Conservation (phyloP, 2,797 vertebrate genomes). For the Esox lucius region DNA sequence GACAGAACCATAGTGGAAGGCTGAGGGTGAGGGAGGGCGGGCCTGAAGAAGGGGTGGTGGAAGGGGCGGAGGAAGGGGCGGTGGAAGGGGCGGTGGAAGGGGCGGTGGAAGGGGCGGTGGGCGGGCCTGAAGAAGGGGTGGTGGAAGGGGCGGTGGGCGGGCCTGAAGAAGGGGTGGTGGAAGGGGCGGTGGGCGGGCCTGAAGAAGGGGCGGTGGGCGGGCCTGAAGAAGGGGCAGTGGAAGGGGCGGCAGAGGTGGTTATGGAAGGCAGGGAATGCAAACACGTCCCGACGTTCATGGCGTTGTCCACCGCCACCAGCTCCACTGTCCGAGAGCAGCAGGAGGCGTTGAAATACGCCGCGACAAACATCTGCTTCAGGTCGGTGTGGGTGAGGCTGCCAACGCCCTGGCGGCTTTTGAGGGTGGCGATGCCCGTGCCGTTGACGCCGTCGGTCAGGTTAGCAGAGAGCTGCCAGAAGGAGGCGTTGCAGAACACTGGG, state of each 20-base stretch:
- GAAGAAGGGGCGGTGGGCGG: slow-evolving; percentile 25
- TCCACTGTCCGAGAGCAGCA: slow-evolving; percentile 70
- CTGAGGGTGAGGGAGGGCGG: slow-evolving; percentile 39
- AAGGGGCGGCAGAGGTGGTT: slow-evolving; percentile 49
- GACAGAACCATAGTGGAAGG: slow-evolving; percentile 53
- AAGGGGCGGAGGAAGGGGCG: slow-evolving; percentile 41
- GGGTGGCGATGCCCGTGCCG: slow-evolving; percentile 57
- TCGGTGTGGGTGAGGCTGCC: slow-evolving; percentile 51
- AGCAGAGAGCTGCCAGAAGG: slow-evolving; percentile 57
- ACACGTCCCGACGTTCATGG: slow-evolving; percentile 70
- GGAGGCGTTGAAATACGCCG: slow-evolving; percentile 61
- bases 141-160: no score
- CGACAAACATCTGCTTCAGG: slow-evolving; percentile 14
- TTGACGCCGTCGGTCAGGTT: slow-evolving; percentile 64
- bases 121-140: no score
- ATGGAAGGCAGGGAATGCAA: neutral
- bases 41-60: slow-evolving; percentile 45
- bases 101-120: slow-evolving; percentile 40
- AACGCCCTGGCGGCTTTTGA: slow-evolving; percentile 50
- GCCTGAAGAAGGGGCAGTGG: slow-evolving; percentile 26
- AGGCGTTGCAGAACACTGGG: slow-evolving; percentile 45
- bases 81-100: slow-evolving; percentile 51
- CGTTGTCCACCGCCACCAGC: slow-evolving; percentile 65
- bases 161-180: slow-evolving; percentile 31
- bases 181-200: slow-evolving; percentile 51